Percentiles rank a stretch among this genome's conserved stretches.
Evolutionary conservation across 2,888 invertebrate species (phyloP).

Genomic region (Eretmocerus hayati): DNA sequence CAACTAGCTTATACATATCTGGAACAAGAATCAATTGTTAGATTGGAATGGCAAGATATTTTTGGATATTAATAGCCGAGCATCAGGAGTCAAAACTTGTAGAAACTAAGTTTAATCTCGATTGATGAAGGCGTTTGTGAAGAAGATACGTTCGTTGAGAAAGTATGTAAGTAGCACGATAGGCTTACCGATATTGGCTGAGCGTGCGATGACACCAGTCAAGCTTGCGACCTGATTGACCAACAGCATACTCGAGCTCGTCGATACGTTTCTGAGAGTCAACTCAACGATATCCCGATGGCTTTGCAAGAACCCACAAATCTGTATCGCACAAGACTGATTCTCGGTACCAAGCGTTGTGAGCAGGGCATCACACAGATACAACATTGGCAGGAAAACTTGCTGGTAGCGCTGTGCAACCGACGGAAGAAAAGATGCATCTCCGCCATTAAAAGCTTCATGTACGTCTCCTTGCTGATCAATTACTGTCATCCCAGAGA

Average conservation of each 20-base stretch:
- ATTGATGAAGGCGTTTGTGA: background rate
- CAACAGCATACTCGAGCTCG: conserved; percentile 58
- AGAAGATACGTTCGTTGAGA: background rate
- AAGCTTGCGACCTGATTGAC: conserved; percentile 70
- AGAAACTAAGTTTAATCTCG: background rate
- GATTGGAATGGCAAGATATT: background rate
- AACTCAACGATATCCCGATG: conserved; percentile 77
- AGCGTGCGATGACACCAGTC: conserved; percentile 67
- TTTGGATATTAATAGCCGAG: background rate
- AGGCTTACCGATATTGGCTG: conserved; percentile 51
- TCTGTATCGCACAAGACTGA: conserved; percentile 72
- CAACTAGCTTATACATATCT: conserved; percentile 43
- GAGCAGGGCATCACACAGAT: conserved; percentile 73
- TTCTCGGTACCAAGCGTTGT: conserved; percentile 79
- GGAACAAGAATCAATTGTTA: conserved; percentile 9
- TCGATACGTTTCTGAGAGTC: conserved; percentile 64
- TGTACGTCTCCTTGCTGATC: conserved; percentile 66
- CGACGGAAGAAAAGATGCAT: conserved; percentile 54
- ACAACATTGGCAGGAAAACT: conserved; percentile 73
- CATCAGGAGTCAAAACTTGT: background rate
- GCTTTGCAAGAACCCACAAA: conserved; percentile 71
- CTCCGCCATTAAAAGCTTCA: conserved; percentile 33
- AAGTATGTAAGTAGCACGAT: background rate
- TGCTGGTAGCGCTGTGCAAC: conserved; percentile 70
- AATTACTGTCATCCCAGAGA: conserved; percentile 64